A percentile compares a stretch with the other conserved stretches of the same genome.
Conservation (phyloP, 1,140 invertebrate genomes). For the Anoplophora glabripennis region DNA sequence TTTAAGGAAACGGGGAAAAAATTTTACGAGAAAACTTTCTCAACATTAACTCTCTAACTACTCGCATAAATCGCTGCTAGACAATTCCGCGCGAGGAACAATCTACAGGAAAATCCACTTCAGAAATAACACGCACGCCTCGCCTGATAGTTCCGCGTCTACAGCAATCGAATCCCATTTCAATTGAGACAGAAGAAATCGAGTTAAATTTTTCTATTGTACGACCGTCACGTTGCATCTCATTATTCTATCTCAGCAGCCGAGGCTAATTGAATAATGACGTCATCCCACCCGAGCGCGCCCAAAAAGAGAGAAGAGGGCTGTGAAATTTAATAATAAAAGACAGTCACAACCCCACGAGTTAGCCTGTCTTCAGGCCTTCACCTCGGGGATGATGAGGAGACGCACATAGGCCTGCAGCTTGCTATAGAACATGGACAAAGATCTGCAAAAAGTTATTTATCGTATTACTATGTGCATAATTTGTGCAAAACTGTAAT, state of each 20-base stretch:
- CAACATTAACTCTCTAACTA: no score
- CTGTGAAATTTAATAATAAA: conserved; percentile 29
- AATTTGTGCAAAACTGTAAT: no score
- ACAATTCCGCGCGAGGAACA: no score
- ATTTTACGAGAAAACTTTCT: no score
- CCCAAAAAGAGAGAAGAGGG: conserved; percentile 22
- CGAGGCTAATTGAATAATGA: conserved; percentile 34
- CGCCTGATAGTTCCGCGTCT: background rate
- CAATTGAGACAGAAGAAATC: conserved; percentile 24
- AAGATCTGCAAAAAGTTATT: no score
- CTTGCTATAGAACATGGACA: no score
- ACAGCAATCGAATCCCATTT: conserved; percentile 12
- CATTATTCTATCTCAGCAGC: conserved; percentile 26
- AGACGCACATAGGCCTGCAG: background rate
- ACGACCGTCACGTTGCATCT: conserved; percentile 30
- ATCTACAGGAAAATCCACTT: background rate
- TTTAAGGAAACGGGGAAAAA: no score
- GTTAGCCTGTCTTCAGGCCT: conserved; percentile 20
- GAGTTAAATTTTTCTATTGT: conserved; percentile 33
- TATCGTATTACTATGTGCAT: no score
- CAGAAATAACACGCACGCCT: conserved; percentile 1
- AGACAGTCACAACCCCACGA: conserved; percentile 18
- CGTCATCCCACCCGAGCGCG: conserved; percentile 24
- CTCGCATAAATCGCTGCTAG: no score
- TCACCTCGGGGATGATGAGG: conserved; percentile 20